These are phyloP conservation scores for Erebia epiphron DNA, from an alignment of 2,888 invertebrate genomes.

Conservation along the genomic window DNA sequence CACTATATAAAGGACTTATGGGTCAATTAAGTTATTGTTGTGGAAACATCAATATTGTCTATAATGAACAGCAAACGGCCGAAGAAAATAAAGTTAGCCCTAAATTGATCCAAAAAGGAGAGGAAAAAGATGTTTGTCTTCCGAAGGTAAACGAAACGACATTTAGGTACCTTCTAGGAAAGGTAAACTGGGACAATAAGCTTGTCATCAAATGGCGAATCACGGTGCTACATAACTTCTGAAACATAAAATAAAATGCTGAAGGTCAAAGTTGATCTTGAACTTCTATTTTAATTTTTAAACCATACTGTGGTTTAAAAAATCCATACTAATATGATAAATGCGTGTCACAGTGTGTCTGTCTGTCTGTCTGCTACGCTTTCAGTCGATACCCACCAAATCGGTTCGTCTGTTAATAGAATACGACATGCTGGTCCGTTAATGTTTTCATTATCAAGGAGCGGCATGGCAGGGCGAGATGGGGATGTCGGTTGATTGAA, in stretches of 20 bases:
- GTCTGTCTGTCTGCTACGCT: too few relatives aligned
- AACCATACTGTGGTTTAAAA: too few relatives aligned
- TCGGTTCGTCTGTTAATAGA: constrained; percentile 1
- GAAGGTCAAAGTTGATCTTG: too few relatives aligned
- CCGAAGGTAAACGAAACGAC: constrained; percentile 10
- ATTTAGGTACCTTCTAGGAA: neutral
- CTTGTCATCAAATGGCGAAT: constrained; percentile 19
- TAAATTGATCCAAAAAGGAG: constrained; percentile 1
- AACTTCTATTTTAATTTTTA: too few relatives aligned
- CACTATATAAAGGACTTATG: neutral
- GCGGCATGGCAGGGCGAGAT: constrained; percentile 37
- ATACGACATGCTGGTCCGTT: constrained; percentile 35
- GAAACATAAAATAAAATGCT: neutral
- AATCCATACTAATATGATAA: too few relatives aligned
- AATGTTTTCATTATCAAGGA: constrained; percentile 56
- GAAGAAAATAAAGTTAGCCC: constrained; percentile 8
- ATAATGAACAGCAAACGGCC: neutral
- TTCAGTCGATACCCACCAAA: neutral
- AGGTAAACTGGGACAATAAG: constrained; percentile 19
- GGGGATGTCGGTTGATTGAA: constrained; percentile 55
- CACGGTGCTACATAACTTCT: constrained; percentile 1
- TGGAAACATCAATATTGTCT: neutral
- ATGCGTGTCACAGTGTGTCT: too few relatives aligned
- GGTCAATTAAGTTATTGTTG: neutral
- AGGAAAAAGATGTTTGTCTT: constrained; percentile 16